Percentiles rank a stretch among this genome's conserved stretches.
Evolutionary conservation across 1,140 invertebrate species (phyloP).

Genomic region (Bacillus rossius): DNA sequence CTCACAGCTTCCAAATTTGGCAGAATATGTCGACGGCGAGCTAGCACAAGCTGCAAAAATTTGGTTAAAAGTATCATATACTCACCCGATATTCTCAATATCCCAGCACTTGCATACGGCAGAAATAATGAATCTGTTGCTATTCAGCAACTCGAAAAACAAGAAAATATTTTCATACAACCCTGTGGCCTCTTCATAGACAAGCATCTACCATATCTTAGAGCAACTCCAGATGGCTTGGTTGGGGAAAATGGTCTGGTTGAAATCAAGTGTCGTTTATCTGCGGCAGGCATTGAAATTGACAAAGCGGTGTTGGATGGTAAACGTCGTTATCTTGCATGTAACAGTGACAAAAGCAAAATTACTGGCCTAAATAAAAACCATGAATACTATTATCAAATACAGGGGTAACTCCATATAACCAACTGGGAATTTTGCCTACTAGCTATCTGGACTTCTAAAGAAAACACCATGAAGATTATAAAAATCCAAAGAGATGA

Average conservation of each 20-base stretch:
- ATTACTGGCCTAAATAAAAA: conserved; percentile 25
- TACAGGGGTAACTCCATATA: conserved; percentile 38
- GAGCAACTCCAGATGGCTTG: conserved; percentile 40
- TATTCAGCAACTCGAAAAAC: conserved; percentile 24
- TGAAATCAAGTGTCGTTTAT: conserved; percentile 36
- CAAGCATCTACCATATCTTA: conserved; percentile 31
- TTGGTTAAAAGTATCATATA: conserved; percentile 27
- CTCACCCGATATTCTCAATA: conserved; percentile 4
- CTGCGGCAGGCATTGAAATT: conserved; percentile 15
- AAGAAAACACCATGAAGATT: conserved; percentile 19
- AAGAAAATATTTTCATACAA: conserved; percentile 23
- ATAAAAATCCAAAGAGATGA: conserved; percentile 20
- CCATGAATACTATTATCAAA: conserved; percentile 39
- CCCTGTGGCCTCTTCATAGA: conserved; percentile 39
- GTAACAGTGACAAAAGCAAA: conserved; percentile 2
- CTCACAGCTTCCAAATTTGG: conserved; percentile 26
- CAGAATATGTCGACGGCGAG: conserved; percentile 18
- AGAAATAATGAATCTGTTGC: conserved; percentile 28
- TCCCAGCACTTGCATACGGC: background rate
- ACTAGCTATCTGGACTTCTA: conserved; percentile 36
- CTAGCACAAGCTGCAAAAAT: conserved; percentile 23
- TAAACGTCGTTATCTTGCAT: no score
- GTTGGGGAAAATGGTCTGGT: conserved; percentile 32
- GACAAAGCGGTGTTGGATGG: no score
- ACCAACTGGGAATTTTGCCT: conserved; percentile 34